phyloP scores from a whole-genome alignment of 2,888 invertebrate genomes.

The Octonoba sinensis region DNA sequence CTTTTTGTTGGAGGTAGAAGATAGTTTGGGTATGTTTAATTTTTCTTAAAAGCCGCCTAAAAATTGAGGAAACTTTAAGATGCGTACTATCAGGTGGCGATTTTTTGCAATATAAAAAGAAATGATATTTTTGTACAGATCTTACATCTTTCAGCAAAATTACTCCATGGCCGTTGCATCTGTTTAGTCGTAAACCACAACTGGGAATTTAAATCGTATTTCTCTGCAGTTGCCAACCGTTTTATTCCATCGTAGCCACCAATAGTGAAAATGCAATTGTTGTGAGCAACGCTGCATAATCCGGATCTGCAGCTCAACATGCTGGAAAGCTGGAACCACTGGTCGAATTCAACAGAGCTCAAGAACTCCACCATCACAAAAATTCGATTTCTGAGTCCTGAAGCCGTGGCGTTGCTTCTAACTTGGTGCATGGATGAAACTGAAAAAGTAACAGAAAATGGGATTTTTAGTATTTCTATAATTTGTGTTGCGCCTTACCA shows the following conservation, averaged over 20 bases:
- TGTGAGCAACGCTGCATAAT: background rate
- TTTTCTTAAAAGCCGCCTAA: too few species aligned
- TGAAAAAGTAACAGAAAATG: background rate
- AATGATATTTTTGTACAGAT: too few species aligned
- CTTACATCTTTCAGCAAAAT: conserved; percentile 23
- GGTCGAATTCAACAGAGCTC: conserved; percentile 8
- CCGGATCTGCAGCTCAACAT: conserved; percentile 25
- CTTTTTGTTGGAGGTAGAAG: too few species aligned
- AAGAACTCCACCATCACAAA: conserved; percentile 6
- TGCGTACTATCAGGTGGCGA: too few species aligned
- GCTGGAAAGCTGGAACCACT: conserved; percentile 8
- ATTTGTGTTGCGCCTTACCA: too few species aligned
- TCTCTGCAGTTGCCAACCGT: conserved; percentile 15
- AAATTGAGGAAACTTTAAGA: too few species aligned
- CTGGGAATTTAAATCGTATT: conserved; percentile 3
- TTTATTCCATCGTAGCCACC: conserved; percentile 10
- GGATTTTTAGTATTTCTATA: too few species aligned
- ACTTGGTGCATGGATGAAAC: conserved; percentile 17
- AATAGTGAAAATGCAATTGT: conserved; percentile 17
- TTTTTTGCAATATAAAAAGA: too few species aligned
- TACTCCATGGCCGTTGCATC: conserved; percentile 20
- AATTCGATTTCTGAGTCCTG: conserved; percentile 2
- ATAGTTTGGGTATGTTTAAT: too few species aligned
- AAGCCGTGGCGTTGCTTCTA: conserved; percentile 29
- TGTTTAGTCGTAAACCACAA: conserved; percentile 24